Percentiles rank a stretch among this genome's conserved stretches.
These are phyloP conservation scores for Aphis craccivora DNA, from an alignment of 1,140 invertebrate species.

Conservation along the genomic window DNA sequence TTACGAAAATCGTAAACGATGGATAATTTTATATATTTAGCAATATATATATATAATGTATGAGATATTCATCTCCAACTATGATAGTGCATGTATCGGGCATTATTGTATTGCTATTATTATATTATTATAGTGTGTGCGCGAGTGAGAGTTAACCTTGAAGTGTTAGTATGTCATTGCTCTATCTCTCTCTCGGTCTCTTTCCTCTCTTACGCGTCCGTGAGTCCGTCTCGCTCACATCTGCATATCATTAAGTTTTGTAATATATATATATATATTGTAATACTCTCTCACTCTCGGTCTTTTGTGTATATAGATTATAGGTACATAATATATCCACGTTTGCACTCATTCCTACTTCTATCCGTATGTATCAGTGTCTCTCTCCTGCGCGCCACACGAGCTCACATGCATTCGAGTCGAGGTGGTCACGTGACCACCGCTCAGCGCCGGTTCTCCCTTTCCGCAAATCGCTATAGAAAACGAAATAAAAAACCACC, in stretches of 20 bases:
- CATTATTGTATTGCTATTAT: not conserved
- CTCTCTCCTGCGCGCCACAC: not conserved
- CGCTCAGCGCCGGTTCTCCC: conserved; percentile 13
- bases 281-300: not conserved
- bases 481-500: conserved; percentile 23
- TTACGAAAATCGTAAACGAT: not conserved
- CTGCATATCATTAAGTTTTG: not conserved
- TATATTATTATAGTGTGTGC: not conserved
- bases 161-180: conserved; percentile 52
- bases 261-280: not conserved
- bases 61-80: not conserved
- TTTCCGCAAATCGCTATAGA: conserved; percentile 34
- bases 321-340: not conserved
- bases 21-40: not conserved
- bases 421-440: not conserved
- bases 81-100: not conserved
- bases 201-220: not conserved
- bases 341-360: not conserved
- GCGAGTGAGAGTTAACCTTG: conserved; percentile 56
- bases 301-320: not conserved
- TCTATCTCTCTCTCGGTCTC: conserved; percentile 40
- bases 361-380: not conserved
- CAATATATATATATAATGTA: not conserved
- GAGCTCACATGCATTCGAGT: not conserved
- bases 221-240: not conserved